A percentile compares a stretch with the other conserved stretches of the same genome.
These are phyloP conservation scores for Omphaloscelis lunosa DNA, from an alignment of 2,888 invertebrate species.

Conservation along the genomic window DNA sequence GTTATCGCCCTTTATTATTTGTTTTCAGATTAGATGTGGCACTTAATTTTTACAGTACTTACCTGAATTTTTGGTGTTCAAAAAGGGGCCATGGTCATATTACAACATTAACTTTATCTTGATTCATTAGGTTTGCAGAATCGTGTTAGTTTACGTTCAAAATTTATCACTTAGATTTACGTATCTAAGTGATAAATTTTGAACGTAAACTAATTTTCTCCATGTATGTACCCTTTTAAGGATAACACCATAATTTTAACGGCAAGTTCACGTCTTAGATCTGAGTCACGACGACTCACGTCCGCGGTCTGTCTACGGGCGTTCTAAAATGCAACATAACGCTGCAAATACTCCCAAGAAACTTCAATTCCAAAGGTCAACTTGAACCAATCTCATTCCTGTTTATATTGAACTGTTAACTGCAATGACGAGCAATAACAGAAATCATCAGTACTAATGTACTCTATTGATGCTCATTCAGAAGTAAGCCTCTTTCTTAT, in stretches of 20 bases:
- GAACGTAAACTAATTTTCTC: not conserved
- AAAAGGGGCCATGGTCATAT: conserved; percentile 83
- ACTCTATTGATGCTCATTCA: conserved; percentile 51
- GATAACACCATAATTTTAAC: not conserved
- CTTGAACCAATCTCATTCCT: conserved; percentile 24
- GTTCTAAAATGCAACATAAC: conserved; percentile 26
- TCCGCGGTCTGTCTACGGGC: not conserved
- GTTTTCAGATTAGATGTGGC: conserved; percentile 82
- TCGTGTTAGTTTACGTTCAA: conserved; percentile 48
- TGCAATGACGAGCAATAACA: conserved; percentile 39
- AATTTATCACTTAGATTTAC: too few relatives aligned
- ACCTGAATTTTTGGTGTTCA: conserved; percentile 65
- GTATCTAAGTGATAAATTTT: conserved; percentile 18
- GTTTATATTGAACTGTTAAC: conserved; percentile 45
- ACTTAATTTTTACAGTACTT: conserved; percentile 76
- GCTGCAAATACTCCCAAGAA: conserved; percentile 9
- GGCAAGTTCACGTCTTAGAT: not conserved
- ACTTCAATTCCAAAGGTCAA: conserved; percentile 28
- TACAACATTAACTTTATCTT: conserved; percentile 65
- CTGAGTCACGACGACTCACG: conserved; percentile 18
- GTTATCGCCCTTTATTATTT: conserved; percentile 87
- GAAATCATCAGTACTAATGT: conserved; percentile 50
- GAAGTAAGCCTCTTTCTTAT: conserved; percentile 59
- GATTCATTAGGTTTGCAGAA: conserved; percentile 67
- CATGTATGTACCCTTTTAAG: not conserved